Percentiles rank a stretch among this genome's conserved stretches.
These are phyloP conservation scores for Watsonalla cultraria DNA, from an alignment of 2,888 invertebrate genomes.

Conservation along the genomic window DNA sequence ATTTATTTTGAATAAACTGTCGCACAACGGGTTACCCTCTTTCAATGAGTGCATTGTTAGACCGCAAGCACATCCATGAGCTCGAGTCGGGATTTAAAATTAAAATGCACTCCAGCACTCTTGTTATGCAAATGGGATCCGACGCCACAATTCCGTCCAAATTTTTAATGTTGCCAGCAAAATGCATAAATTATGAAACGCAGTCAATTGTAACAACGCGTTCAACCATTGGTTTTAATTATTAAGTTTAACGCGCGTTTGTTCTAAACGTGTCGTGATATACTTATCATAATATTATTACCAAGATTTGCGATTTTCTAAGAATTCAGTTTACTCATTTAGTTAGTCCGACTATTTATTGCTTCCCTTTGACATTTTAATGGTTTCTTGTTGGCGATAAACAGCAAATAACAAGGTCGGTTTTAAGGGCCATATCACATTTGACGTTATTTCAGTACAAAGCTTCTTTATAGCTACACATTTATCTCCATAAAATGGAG, in stretches of 20 bases:
- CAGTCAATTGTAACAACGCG: constrained; percentile 27
- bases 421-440: too few species aligned
- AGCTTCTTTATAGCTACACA: constrained; percentile 27
- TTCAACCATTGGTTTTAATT: constrained; percentile 12
- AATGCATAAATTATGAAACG: too few species aligned
- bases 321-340: too few species aligned
- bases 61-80: constrained; percentile 6
- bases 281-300: too few species aligned
- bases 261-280: too few species aligned
- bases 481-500: constrained; percentile 31
- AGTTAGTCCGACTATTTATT: too few species aligned
- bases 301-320: too few species aligned
- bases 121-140: constrained; percentile 44
- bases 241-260: too few species aligned
- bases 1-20: constrained; percentile 44
- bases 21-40: constrained; percentile 35
- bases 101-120: constrained; percentile 39
- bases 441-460: constrained; percentile 7
- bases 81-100: constrained; percentile 36
- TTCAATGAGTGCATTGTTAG: constrained; percentile 41
- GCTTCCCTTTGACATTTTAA: too few species aligned
- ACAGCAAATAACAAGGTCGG: too few species aligned
- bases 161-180: constrained; percentile 17
- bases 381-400: too few species aligned
- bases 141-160: constrained; percentile 27